Percentiles rank a stretch among this genome's conserved stretches.
phyloP scores from a whole-genome alignment of 2,113 vertebrate species.

The Alethe diademata region DNA sequence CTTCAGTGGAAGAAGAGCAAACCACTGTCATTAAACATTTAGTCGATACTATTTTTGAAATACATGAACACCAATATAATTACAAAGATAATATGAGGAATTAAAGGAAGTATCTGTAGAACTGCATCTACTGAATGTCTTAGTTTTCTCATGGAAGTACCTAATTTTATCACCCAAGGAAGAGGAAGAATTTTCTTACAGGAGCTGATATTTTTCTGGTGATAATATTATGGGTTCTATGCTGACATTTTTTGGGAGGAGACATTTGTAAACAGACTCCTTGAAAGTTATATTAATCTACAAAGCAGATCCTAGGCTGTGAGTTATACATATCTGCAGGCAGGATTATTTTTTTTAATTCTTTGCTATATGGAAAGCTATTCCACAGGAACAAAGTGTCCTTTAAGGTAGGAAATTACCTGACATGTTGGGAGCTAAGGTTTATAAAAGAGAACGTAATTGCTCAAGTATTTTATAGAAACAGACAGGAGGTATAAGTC shows the following conservation, averaged over 20 bases:
- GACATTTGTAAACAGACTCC: constrained; percentile 3
- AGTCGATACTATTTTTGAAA: not conserved
- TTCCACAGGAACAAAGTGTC: not conserved
- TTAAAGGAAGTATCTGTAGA: not conserved
- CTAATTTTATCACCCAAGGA: not conserved
- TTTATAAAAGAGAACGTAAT: constrained; percentile 9
- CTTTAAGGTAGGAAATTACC: constrained; percentile 18
- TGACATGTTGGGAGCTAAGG: not conserved
- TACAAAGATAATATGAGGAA: not conserved
- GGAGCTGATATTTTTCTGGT: constrained; percentile 25
- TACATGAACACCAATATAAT: not conserved
- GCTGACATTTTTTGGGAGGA: not conserved
- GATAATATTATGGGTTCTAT: not conserved
- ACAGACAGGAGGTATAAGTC: not conserved
- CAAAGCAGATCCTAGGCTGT: not conserved
- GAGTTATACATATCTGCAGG: constrained; percentile 10
- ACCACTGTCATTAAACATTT: not conserved
- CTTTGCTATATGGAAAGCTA: not conserved
- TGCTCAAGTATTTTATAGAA: not conserved
- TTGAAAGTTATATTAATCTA: constrained; percentile 40
- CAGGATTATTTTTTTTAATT: not conserved
- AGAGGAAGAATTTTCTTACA: not conserved
- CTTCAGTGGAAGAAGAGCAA: not conserved
- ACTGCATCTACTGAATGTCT: not conserved
- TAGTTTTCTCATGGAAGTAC: not conserved